Evolutionary conservation across 2,797 vertebrate genomes (phyloP).

Genomic region (Molothrus ater): DNA sequence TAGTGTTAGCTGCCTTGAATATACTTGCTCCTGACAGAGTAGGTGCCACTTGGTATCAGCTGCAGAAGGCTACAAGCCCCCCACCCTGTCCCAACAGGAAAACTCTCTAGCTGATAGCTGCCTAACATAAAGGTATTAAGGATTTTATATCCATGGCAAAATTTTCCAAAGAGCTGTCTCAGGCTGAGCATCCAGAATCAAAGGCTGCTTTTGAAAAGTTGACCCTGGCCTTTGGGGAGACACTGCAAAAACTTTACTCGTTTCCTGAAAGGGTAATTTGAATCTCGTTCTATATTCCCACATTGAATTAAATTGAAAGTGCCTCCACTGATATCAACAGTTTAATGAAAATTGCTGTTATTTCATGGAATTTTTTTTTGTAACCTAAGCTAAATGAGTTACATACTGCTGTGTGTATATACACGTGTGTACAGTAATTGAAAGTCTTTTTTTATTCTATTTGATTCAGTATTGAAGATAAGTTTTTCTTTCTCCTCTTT

Average conservation of each 20-base stretch:
- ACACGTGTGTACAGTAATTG: neutral
- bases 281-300: slow-evolving; percentile 42
- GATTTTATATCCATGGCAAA: slow-evolving; percentile 35
- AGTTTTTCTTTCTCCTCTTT: slow-evolving; percentile 58
- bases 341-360: slow-evolving; percentile 52
- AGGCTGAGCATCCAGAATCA: slow-evolving; percentile 19
- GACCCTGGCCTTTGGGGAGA: slow-evolving; percentile 42
- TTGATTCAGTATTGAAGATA: neutral
- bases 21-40: neutral
- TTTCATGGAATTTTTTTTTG: neutral
- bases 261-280: slow-evolving; percentile 55
- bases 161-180: slow-evolving; percentile 36
- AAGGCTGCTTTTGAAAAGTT: slow-evolving; percentile 49
- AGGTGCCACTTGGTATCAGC: neutral
- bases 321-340: slow-evolving; percentile 18
- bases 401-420: neutral
- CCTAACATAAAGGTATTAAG: slow-evolving; percentile 11
- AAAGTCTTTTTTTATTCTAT: slow-evolving; percentile 53
- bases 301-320: slow-evolving; percentile 1
- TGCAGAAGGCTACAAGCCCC: neutral
- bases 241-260: neutral
- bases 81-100: neutral
- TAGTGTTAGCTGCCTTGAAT: neutral
- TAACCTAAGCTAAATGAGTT: slow-evolving; percentile 1
- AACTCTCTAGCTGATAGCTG: neutral